Base-by-base conservation (phyloP, 2,113 vertebrate genomes). In the Meriones unguiculatus region DNA sequence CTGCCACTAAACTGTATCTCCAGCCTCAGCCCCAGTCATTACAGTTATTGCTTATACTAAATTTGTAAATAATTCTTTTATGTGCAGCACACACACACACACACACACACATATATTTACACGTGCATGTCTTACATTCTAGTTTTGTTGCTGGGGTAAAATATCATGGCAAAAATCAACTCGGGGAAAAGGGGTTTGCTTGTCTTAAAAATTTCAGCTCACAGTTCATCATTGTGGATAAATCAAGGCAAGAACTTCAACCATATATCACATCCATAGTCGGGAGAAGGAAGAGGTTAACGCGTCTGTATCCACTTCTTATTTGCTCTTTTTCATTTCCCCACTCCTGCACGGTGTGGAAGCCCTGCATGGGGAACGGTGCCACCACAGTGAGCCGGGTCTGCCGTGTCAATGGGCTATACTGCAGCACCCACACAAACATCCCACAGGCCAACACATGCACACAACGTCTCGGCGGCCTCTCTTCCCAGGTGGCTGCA, bases 31-130 rank as follows among this genome's bases (percentile, higher is more conserved):
- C 46, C 46, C 46, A 86, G 41, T 88, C n/a, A 85, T 93, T 32
- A 84, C 67, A 94, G 50, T 50, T 75, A 78, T 52, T 91, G 25
- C 25, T 54, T 97, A 38, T 32, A 87, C 30, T 93, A 94, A 75
- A 92, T 82, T 82, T 86, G 9, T 30, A 97, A 67, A 41, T 78
- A 70, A 70, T 93, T 78, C 62, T 81, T 80, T 90, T 87, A 14
- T 20, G 85, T 89, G 62, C 75, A 85, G 91, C 87, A 95, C 89
- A 41, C 3, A 41, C 13, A 12, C 46, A 77, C 6, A 69, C 17
- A 70, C 28, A 35, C 3, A 69, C 10, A 69, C 25, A 69, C 9
- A 9, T 10, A 9, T 28, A 20, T 9, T 22, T 24, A 22, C 20
- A 22, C 10, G 24, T 25, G 24, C 24, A 57, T 77, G 46, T 2